Conservation (phyloP, 2,888 invertebrate species). For the Salticus scenicus region DNA sequence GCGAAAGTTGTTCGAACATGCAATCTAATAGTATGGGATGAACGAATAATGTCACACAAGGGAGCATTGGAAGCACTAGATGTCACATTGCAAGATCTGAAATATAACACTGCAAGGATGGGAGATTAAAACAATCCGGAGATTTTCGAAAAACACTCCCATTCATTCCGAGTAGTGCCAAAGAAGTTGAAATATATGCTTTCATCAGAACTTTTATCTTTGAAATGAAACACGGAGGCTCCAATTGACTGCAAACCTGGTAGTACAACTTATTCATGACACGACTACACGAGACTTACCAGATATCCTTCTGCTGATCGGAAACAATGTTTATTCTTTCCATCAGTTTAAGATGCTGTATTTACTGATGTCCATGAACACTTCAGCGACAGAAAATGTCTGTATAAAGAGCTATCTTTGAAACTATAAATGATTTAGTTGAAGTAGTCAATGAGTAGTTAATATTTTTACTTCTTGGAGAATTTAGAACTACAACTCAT, state of each 20-base stretch:
- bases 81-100: conserved; percentile 6
- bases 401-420: no score
- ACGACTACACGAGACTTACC: no score
- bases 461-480: no score
- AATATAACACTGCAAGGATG: not conserved
- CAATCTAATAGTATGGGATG: conserved; percentile 30
- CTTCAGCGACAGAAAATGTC: no score
- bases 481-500: no score
- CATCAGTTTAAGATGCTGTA: no score
- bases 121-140: conserved; percentile 50
- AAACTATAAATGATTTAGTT: no score
- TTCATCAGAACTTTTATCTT: conserved; percentile 56
- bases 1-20: conserved; percentile 3
- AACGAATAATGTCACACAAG: conserved; percentile 28
- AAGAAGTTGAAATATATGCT: conserved; percentile 69
- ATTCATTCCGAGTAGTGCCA: conserved; percentile 53
- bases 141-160: conserved; percentile 72
- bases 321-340: no score
- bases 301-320: no score
- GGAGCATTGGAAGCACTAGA: conserved; percentile 71
- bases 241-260: not conserved
- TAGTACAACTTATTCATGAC: no score
- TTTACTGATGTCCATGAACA: no score
- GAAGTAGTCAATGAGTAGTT: no score
- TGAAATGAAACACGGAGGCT: not conserved